Base-by-base conservation (phyloP, 2,797 vertebrate species). In the Mastacembelus armatus region DNA sequence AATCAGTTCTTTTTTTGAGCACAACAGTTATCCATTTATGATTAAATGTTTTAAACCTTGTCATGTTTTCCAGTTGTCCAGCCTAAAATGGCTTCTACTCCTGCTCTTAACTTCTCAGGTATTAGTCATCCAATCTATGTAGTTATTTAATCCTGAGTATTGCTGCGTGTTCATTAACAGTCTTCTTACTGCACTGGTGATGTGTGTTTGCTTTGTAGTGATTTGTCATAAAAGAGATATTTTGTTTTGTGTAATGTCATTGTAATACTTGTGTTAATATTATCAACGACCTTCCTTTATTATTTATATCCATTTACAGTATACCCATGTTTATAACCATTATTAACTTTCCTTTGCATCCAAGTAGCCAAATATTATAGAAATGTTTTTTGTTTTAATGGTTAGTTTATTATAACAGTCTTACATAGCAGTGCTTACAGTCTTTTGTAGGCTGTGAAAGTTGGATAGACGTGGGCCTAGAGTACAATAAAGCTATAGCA, bases 1-100 rank as follows among this genome's bases (percentile, higher is more conserved):
- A n/a, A n/a, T n/a, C n/a, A n/a, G n/a, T n/a, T n/a, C n/a, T n/a
- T n/a, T n/a, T n/a, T n/a, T n/a, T n/a, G n/a, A 22, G 22, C n/a
- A n/a, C 14, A 22, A 48, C n/a, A 52, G 35, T 11, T 43, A 36
- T 55, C 4, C 14, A 39, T n/a, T 30, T 62, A 24, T 55, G 26
- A 27, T 16, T 12, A 69, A 26, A 42, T 72, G 26, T 81, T 80
- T 69, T 19, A 71, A 70, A 83, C 22, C 22, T 51, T 92, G 67
- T 90, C 50, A 67, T 92, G 58, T 93, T 85, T 95, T 96, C 71
- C 94, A 98, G 97, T 95, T 95, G 93, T 95, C 84, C 96, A 94
- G 89, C 94, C 93, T 94, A 97, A 97, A 96, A 95, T 94, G 84
- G 93, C 95, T 84, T 98, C 96, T 66, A 94, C 96, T 69, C 96